Conservation (phyloP, 2,888 invertebrate genomes). For the Pollenia angustigena region DNA sequence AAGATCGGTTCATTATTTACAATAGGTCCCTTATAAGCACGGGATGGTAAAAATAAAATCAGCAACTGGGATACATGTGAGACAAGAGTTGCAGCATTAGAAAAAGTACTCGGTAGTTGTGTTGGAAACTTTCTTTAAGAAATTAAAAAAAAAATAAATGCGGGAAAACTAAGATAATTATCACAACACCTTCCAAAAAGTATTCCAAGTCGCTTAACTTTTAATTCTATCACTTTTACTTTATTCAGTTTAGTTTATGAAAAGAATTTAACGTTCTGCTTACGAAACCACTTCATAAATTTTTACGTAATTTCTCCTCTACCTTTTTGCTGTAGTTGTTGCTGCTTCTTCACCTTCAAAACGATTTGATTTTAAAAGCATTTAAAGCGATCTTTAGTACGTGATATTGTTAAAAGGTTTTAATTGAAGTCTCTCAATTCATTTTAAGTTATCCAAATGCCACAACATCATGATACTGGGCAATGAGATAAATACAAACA, state of each 20-base stretch:
- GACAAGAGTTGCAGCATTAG: too few relatives aligned
- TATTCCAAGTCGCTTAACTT: conserved; percentile 7
- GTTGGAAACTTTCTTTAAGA: too few relatives aligned
- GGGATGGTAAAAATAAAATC: too few relatives aligned
- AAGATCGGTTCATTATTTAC: too few relatives aligned
- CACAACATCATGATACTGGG: neutral
- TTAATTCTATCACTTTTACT: conserved; percentile 16
- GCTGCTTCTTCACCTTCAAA: conserved; percentile 1
- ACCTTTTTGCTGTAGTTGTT: neutral
- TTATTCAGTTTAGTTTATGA: conserved; percentile 2
- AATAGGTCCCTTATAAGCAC: too few relatives aligned
- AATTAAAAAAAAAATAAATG: neutral
- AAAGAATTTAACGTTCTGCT: conserved; percentile 23
- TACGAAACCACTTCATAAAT: neutral
- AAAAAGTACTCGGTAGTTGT: too few relatives aligned
- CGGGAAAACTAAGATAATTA: neutral
- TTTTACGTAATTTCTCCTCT: neutral
- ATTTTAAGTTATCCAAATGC: conserved; percentile 47
- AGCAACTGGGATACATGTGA: too few relatives aligned
- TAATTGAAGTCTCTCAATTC: conserved; percentile 80
- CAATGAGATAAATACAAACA: neutral
- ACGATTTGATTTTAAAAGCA: conserved; percentile 67
- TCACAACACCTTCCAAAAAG: neutral
- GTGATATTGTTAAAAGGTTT: conserved; percentile 83
- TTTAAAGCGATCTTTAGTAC: conserved; percentile 79